Evolutionary conservation across 2,113 vertebrate genomes (phyloP), one percentile per base, ranked within the genome.

Genomic region (Odocoileus hemionus): DNA sequence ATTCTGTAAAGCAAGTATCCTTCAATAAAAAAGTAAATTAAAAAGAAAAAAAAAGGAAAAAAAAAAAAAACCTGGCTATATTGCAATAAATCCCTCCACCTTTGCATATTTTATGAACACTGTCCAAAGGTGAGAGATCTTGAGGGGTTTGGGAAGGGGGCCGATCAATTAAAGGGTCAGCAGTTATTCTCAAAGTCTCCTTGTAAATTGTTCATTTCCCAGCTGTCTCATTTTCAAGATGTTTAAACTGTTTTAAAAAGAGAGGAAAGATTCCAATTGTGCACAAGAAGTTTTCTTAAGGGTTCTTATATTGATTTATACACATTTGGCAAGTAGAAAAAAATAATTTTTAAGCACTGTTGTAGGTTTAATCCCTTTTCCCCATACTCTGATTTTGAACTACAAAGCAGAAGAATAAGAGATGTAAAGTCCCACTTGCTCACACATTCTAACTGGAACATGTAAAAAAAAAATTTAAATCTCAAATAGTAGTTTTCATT

Each of bases 131-230:
- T 5, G n/a, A 67, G 23, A 3, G 60, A 79, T 30, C 25, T 17
- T n/a, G n/a, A 39, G 47, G 50, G 23, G 25, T 45, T 43, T 23
- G 26, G 28, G 1, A 15, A 39, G 55, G 23, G 17, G 21, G 14
- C 61, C 26, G 6, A 26, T 55, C 82, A 79, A 61, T 78, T 89
- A 96, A 76, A 88, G 23, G 57, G 57, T 82, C 9, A 3, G 89
- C 79, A 6, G 2, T 80, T 55, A 86, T 16, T 89, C 96, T 97
- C 92, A 95, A 92, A 96, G 23, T 14, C 17, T 17, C 64, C 92
- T 96, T 92, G 36, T 86, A 87, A 96, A 50, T 92, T 96, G 87
- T 70, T 89, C 60, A 89, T 97, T 96, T 96, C 94, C 95, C 92
- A 64, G 45, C 57, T 79, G 58, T 93, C 94, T 96, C 57, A 28